Percentiles rank a stretch among this genome's conserved stretches.
These are phyloP conservation scores for Ophion ellenae DNA, from an alignment of 2,888 invertebrate species.

Conservation along the genomic window DNA sequence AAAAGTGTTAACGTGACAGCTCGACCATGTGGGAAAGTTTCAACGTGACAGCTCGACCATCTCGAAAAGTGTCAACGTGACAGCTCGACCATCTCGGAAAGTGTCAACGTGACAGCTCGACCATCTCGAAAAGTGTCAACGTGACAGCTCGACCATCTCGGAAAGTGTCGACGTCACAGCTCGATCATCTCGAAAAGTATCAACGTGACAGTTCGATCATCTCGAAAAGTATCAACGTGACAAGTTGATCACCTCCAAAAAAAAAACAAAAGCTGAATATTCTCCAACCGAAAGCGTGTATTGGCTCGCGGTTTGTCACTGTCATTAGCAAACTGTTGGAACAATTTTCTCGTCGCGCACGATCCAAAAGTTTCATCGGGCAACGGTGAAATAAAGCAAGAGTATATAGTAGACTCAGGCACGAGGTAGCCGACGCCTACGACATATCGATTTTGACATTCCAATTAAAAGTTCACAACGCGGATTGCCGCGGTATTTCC, in stretches of 20 bases:
- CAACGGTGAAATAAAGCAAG: neutral
- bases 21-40: neutral
- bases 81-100: neutral
- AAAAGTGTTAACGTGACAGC: neutral
- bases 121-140: too few species aligned
- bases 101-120: too few species aligned
- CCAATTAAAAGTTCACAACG: conserved; percentile 64
- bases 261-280: neutral
- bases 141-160: too few species aligned
- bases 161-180: too few species aligned
- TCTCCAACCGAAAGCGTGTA: neutral
- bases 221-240: too few species aligned
- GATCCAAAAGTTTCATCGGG: neutral
- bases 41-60: too few species aligned
- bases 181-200: too few species aligned
- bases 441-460: conserved; percentile 61
- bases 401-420: neutral
- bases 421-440: conserved; percentile 42
- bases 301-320: too few species aligned
- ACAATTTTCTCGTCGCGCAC: neutral
- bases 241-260: neutral
- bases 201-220: neutral
- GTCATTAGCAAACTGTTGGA: too few species aligned
- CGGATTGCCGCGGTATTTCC: conserved; percentile 45
- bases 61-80: too few species aligned